phyloP scores from a whole-genome alignment of 2,888 invertebrate species.

The Drosophila siamana region DNA sequence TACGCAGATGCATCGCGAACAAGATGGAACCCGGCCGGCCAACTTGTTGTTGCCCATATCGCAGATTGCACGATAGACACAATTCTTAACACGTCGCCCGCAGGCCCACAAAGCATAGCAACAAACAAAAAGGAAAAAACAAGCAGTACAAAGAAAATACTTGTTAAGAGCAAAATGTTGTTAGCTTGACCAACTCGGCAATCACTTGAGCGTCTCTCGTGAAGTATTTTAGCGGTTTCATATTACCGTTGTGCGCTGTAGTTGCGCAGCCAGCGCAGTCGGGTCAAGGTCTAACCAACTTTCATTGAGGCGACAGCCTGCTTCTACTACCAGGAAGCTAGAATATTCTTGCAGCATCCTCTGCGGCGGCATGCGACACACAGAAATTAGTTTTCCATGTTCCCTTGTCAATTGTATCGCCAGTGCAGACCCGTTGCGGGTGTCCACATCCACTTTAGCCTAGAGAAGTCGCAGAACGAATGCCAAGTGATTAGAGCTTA shows the following conservation, averaged over 20 bases:
- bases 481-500: conserved; percentile 57
- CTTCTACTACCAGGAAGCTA: no score
- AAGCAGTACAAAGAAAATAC: conserved; percentile 32
- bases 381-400: conserved; percentile 85
- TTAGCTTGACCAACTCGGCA: conserved; percentile 51
- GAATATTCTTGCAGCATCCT: conserved; percentile 38
- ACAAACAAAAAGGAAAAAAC: no score
- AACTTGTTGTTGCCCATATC: conserved; percentile 58
- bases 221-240: conserved; percentile 72
- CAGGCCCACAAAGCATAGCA: conserved; percentile 32
- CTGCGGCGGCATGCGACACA: conserved; percentile 71
- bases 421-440: conserved; percentile 62
- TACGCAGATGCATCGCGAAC: conserved; percentile 64
- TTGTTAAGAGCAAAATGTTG: conserved; percentile 79
- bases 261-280: conserved; percentile 3
- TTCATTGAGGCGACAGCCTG: conserved; percentile 39
- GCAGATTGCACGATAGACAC: conserved; percentile 70
- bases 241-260: conserved; percentile 64
- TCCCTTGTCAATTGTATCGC: conserved; percentile 83
- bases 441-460: conserved; percentile 55
- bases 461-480: conserved; percentile 16
- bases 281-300: conserved; percentile 75
- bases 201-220: conserved; percentile 54
- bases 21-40: conserved; percentile 72
- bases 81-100: conserved; percentile 70